phyloP scores from a whole-genome alignment of 2,113 vertebrate species.

The Miniopterus natalensis region DNA sequence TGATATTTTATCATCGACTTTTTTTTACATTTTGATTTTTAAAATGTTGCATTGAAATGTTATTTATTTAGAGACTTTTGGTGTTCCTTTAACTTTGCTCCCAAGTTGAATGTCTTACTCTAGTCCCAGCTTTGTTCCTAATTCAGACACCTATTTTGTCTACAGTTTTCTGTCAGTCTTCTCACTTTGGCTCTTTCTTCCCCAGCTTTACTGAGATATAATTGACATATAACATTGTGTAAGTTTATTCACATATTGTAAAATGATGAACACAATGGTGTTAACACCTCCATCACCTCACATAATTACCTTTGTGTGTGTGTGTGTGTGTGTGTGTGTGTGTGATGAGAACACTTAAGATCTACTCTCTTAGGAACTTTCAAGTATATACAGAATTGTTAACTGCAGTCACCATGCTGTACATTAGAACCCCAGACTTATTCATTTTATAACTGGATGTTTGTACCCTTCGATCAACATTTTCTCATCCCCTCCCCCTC shows the following conservation, averaged over 20 bases:
- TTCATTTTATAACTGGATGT: not conserved
- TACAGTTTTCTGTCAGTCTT: not conserved
- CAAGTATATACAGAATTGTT: not conserved
- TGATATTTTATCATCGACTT: not conserved
- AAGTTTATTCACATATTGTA: not conserved
- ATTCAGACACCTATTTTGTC: not conserved
- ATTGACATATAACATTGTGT: not conserved
- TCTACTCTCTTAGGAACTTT: not conserved
- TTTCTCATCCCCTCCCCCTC: not conserved
- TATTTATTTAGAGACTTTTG: not conserved
- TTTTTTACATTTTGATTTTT: conserved; percentile 3
- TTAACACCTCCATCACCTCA: not conserved
- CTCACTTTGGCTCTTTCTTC: not conserved
- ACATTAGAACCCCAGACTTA: too few species aligned
- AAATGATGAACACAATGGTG: not conserved
- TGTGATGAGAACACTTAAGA: not conserved
- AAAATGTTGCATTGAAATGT: not conserved
- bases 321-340: not conserved
- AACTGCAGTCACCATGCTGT: not conserved
- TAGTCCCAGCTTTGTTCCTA: not conserved
- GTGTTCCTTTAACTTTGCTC: not conserved
- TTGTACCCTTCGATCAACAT: not conserved
- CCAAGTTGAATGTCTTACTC: not conserved
- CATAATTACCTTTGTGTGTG: not conserved
- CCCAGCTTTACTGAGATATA: not conserved